These are phyloP conservation scores for Chionis minor DNA, from an alignment of 2,113 vertebrate genomes.

Conservation along the genomic window DNA sequence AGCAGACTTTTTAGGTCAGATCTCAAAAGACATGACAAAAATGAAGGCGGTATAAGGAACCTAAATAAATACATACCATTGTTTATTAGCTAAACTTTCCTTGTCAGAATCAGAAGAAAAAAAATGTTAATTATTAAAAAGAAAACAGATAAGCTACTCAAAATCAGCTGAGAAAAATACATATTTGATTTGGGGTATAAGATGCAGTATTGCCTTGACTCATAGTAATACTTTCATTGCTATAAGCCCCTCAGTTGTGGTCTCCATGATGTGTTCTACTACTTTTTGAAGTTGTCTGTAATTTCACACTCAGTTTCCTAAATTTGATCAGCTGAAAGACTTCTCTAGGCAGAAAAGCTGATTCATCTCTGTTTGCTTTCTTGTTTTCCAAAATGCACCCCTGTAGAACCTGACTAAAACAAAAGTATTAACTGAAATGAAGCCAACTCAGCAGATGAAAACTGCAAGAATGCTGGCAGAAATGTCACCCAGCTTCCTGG, in stretches of 20 bases:
- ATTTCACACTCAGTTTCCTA: not conserved
- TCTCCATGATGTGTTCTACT: not conserved
- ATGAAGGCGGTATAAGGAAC: not conserved
- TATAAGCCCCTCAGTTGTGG: not conserved
- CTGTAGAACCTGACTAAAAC: not conserved
- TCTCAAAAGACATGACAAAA: not conserved
- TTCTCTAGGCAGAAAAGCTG: not conserved
- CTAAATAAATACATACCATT: not conserved
- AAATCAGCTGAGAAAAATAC: not conserved
- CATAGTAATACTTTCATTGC: not conserved
- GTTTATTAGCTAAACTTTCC: not conserved
- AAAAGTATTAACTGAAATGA: conserved; percentile 4
- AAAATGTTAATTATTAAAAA: not conserved
- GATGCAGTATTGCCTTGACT: not conserved
- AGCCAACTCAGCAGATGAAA: conserved; percentile 21
- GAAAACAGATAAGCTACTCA: not conserved
- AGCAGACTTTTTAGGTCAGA: not conserved
- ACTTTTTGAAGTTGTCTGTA: not conserved
- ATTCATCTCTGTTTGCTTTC: not conserved
- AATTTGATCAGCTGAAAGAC: not conserved
- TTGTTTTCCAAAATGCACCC: conserved; percentile 14
- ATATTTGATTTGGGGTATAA: not conserved
- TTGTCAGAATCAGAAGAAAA: not conserved
- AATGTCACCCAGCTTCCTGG: not conserved
- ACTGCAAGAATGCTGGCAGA: conserved; percentile 3